A percentile compares a stretch with the other conserved stretches of the same genome.
Evolutionary conservation across 2,113 vertebrate genomes (phyloP).

Genomic region (Neopipo cinnamomea): DNA sequence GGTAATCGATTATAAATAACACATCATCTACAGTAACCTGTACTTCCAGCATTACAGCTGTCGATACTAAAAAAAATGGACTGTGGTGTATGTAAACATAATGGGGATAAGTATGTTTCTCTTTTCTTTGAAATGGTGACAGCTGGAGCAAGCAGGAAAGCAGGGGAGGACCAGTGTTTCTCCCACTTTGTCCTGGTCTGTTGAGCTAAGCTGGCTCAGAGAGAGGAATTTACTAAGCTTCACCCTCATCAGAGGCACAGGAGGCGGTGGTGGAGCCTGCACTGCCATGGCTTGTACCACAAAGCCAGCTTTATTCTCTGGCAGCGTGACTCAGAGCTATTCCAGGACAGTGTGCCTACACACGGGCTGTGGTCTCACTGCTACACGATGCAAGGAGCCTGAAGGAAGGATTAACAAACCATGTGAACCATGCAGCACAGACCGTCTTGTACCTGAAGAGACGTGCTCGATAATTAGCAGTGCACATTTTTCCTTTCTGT

Average conservation of each 20-base stretch:
- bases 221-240: neutral
- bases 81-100: neutral
- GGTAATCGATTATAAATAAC: neutral
- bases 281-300: neutral
- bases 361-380: neutral
- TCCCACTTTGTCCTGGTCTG: neutral
- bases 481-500: neutral
- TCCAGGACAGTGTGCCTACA: constrained; percentile 62
- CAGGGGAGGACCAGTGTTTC: neutral
- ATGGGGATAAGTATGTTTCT: neutral
- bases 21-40: neutral
- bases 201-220: neutral
- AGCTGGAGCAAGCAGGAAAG: neutral
- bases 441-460: neutral
- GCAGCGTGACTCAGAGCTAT: constrained; percentile 60
- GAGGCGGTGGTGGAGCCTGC: neutral
- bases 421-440: rapidly evolving
- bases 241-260: neutral
- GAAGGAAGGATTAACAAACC: constrained; percentile 20
- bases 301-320: constrained; percentile 35
- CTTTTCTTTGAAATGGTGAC: neutral
- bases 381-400: neutral
- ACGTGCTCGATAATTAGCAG: neutral
- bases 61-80: neutral
- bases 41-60: neutral